Percentiles rank a stretch among this genome's conserved stretches.
Evolutionary conservation across 2,113 vertebrate species (phyloP).

Genomic region (Labrus mixtus): DNA sequence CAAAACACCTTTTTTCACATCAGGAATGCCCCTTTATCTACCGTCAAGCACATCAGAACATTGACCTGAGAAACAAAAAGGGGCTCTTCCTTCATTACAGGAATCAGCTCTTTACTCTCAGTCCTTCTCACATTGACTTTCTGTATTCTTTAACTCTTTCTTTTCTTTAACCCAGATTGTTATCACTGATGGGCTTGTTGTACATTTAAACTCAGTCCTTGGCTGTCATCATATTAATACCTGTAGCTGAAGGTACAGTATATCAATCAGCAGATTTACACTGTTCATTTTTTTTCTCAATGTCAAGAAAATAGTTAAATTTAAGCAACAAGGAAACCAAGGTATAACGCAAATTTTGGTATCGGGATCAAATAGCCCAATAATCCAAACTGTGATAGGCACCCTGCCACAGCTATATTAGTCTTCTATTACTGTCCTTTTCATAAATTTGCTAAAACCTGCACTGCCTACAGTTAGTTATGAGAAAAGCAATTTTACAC

Average conservation of each 20-base stretch:
- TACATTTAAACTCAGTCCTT: slow-evolving; percentile 41
- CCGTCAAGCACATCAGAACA: slow-evolving; percentile 52
- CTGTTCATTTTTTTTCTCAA: slow-evolving; percentile 28
- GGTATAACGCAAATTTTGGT: slow-evolving; percentile 35
- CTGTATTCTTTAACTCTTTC: slow-evolving; percentile 7
- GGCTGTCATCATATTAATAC: slow-evolving; percentile 53
- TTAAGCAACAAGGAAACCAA: slow-evolving; percentile 8
- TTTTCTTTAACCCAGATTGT: neutral
- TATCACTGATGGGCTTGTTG: slow-evolving; percentile 39
- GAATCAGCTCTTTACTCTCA: slow-evolving; percentile 50
- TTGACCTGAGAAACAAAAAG: slow-evolving; percentile 53
- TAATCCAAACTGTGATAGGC: slow-evolving; percentile 54
- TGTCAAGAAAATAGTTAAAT: slow-evolving; percentile 39
- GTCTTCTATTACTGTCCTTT: slow-evolving; percentile 25
- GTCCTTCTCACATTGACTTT: slow-evolving; percentile 34
- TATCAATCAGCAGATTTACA: slow-evolving; percentile 20
- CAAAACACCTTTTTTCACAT: slow-evolving; percentile 45
- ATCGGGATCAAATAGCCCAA: slow-evolving; percentile 17
- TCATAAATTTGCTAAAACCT: slow-evolving; percentile 58
- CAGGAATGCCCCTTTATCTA: slow-evolving; percentile 41
- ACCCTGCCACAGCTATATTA: slow-evolving; percentile 53
- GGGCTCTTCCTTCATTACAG: slow-evolving; percentile 71
- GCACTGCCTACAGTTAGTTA: slow-evolving; percentile 40
- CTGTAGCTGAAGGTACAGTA: slow-evolving; percentile 44
- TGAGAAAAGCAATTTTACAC: slow-evolving; percentile 60